phyloP scores from a whole-genome alignment of 2,113 vertebrate genomes.

The Platysternon megacephalum region DNA sequence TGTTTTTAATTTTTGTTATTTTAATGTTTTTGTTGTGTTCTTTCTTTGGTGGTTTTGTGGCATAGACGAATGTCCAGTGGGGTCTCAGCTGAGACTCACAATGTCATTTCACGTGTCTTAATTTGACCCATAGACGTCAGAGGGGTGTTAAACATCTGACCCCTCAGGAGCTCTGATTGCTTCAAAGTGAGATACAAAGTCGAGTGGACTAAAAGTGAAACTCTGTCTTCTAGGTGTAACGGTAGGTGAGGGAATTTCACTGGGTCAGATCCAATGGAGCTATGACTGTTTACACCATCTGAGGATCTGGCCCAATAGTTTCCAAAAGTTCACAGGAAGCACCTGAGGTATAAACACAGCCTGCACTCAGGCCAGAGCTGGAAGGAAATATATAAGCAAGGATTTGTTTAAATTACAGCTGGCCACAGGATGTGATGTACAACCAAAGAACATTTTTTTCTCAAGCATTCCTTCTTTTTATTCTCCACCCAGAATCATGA shows the following conservation, averaged over 20 bases:
- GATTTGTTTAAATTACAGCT: background rate
- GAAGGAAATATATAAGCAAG: background rate
- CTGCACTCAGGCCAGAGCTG: background rate
- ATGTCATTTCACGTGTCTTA: background rate
- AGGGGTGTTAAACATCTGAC: background rate
- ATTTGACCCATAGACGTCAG: background rate
- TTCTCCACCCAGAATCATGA: background rate
- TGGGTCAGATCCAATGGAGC: background rate
- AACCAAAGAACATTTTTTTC: background rate
- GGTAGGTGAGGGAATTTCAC: background rate
- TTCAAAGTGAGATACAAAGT: background rate
- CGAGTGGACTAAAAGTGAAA: background rate
- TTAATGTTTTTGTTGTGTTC: background rate
- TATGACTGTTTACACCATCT: background rate
- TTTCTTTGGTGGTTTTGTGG: background rate
- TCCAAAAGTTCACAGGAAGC: background rate
- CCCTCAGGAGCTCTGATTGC: background rate
- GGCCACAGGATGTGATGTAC: background rate
- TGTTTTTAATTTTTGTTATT: background rate
- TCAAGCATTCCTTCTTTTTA: background rate
- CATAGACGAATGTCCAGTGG: background rate
- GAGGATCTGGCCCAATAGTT: background rate
- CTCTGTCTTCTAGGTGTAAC: background rate
- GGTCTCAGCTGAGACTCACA: fast-evolving
- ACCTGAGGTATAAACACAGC: background rate